These are phyloP conservation scores for Rhynchomys soricoides DNA, from an alignment of 2,113 vertebrate genomes.

Conservation along the genomic window DNA sequence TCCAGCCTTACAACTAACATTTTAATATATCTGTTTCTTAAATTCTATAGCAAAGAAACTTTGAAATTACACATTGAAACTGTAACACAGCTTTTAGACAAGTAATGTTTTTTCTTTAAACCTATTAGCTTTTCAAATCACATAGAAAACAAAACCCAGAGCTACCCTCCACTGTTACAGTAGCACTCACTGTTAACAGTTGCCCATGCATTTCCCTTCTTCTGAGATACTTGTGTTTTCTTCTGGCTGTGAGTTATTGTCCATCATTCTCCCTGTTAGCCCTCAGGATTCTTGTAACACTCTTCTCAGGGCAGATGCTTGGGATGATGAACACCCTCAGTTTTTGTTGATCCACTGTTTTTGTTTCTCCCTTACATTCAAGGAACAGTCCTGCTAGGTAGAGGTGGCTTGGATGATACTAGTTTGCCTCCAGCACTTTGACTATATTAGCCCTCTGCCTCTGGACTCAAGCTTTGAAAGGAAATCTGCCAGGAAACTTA, in stretches of 20 bases:
- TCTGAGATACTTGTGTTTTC: neutral
- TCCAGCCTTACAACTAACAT: neutral
- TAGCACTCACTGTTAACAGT: neutral
- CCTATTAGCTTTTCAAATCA: neutral
- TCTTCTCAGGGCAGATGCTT: neutral
- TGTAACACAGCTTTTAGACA: neutral
- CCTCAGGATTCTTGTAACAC: neutral
- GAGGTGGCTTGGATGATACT: neutral
- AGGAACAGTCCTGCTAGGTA: neutral
- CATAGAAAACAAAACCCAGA: neutral
- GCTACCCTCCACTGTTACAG: neutral
- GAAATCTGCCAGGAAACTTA: neutral
- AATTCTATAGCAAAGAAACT: neutral
- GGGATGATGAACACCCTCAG: neutral
- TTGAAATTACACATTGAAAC: neutral
- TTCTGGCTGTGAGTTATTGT: neutral
- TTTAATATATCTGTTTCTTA: neutral
- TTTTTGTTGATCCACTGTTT: neutral
- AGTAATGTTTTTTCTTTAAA: neutral
- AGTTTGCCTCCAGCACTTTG: neutral
- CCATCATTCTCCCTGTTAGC: neutral
- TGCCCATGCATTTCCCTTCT: neutral
- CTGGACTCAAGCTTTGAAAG: neutral
- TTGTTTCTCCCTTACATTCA: neutral
- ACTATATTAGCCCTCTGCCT: neutral